Evolutionary conservation across 2,113 vertebrate species (phyloP), one percentile per base, ranked within the genome.

Genomic region (Calyptommatus sinebrachiatus): DNA sequence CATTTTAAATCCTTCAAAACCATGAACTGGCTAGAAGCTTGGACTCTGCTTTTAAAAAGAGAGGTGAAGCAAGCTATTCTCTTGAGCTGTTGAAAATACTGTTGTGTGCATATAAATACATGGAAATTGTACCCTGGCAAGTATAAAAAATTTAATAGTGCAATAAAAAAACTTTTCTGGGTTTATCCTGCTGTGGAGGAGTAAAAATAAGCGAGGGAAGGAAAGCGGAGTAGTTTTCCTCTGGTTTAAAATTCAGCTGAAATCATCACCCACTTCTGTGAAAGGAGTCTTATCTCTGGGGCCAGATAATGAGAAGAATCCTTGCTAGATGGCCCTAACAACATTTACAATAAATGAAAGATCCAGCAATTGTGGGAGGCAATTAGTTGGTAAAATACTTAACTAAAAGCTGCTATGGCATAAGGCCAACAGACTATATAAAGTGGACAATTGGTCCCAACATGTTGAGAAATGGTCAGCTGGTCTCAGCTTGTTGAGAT

Each of bases 221-320:
- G 20, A 4, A n/a, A 16, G 28, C 14, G 26, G n/a, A 48, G 53
- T 70, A 46, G n/a, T 68, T 61, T 81, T 66, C 26, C 53, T 46
- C 16, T 69, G 79, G 69, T 29, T 26, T 60, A 61, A 75, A 75
- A 70, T 81, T 76, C 50, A 75, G 45, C 21, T n/a, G 48, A 81
- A 68, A 29, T 11, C 1, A 22, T 18, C n/a, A 69, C 41, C 12
- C 53, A 24, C 0, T 48, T 81, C 65, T 76, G 35, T 75, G 79
- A 70, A 81, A 69, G 61, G 21, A 29, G 18, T 4, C 35, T 81
- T 81, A 76, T 81, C 79, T 81, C 53, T 68, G 21, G 35, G 41
- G 21, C 65, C 72, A 75, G 72, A 76, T 24, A 69, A 31, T 48
- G 79, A 29, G 20, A 81, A 28, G n/a, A 69, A 24, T 28, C 65